Percentiles rank a stretch among this genome's conserved stretches.
These are phyloP conservation scores for Caenorhabditis inopinata DNA, from an alignment of 1,140 invertebrate genomes.

Conservation along the genomic window DNA sequence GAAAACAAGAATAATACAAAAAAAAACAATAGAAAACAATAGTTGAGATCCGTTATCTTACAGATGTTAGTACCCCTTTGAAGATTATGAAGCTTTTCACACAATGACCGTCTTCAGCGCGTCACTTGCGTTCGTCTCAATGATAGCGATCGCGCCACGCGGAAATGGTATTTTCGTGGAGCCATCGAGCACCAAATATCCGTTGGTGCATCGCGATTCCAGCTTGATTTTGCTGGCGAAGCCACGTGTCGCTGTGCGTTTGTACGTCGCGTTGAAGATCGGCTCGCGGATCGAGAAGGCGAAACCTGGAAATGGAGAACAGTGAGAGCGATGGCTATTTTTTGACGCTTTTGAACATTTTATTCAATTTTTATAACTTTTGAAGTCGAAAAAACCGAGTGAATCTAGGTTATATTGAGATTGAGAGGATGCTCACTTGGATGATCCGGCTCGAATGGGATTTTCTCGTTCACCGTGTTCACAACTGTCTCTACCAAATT, in stretches of 20 bases:
- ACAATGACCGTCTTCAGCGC: slow-evolving; percentile 74
- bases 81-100: too few relatives aligned
- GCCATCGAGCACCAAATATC: slow-evolving; percentile 91
- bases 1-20: too few relatives aligned
- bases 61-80: too few relatives aligned
- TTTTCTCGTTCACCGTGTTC: slow-evolving; percentile 54
- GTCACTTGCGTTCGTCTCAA: slow-evolving; percentile 84
- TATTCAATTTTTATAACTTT: too few relatives aligned
- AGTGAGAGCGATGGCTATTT: neutral
- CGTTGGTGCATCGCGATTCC: slow-evolving; percentile 87
- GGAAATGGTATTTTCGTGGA: slow-evolving; percentile 90
- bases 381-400: too few relatives aligned
- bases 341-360: too few relatives aligned
- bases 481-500: slow-evolving; percentile 83
- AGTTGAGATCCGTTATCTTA: too few relatives aligned
- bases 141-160: slow-evolving; percentile 81
- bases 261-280: slow-evolving; percentile 71
- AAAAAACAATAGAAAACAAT: too few relatives aligned
- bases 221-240: slow-evolving; percentile 73
- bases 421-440: slow-evolving; percentile 35
- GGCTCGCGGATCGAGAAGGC: slow-evolving; percentile 89
- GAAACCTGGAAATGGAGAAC: slow-evolving; percentile 70
- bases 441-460: slow-evolving; percentile 60
- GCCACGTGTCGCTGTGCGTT: slow-evolving; percentile 67
- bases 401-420: too few relatives aligned